Conservation (phyloP, 2,888 invertebrate species). For the Melitaea athalia region DNA sequence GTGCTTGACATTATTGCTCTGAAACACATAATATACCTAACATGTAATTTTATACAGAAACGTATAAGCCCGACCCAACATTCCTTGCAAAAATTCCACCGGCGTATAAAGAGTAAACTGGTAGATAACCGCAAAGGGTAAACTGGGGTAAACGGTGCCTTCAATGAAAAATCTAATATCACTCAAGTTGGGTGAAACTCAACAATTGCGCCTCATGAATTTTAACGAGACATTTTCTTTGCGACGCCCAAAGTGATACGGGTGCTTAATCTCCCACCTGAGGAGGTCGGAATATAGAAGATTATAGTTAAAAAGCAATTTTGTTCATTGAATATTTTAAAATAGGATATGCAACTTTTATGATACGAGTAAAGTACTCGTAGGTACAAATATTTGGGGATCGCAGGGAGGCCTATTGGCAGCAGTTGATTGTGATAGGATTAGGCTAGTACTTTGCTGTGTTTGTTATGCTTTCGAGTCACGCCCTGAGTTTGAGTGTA, state of each 20-base stretch:
- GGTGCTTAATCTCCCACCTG: slow-evolving; percentile 55
- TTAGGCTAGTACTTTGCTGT: too few species aligned
- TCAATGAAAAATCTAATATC: slow-evolving; percentile 65
- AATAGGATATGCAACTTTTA: slow-evolving; percentile 1
- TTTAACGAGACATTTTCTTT: slow-evolving; percentile 73
- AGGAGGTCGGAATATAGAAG: slow-evolving; percentile 34
- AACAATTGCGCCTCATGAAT: slow-evolving; percentile 74
- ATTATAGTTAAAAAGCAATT: slow-evolving; percentile 35
- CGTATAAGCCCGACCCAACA: slow-evolving; percentile 12
- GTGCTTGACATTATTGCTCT: too few species aligned
- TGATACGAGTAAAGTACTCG: too few species aligned
- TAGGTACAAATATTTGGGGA: too few species aligned
- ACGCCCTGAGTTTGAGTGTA: too few species aligned
- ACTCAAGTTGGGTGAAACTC: slow-evolving; percentile 59
- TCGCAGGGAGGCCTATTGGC: too few species aligned
- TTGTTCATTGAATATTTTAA: slow-evolving; percentile 36
- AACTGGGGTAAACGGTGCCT: slow-evolving; percentile 36
- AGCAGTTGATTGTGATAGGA: too few species aligned
- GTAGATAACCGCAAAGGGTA: slow-evolving; percentile 34
- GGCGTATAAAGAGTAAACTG: slow-evolving; percentile 28
- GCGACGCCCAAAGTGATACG: slow-evolving; percentile 54
- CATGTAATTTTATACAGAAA: neutral
- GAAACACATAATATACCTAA: neutral
- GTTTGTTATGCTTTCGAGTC: too few species aligned
- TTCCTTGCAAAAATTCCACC: slow-evolving; percentile 29